These are phyloP conservation scores for Uloborus plumipes DNA, from an alignment of 2,888 invertebrate species.

Conservation along the genomic window DNA sequence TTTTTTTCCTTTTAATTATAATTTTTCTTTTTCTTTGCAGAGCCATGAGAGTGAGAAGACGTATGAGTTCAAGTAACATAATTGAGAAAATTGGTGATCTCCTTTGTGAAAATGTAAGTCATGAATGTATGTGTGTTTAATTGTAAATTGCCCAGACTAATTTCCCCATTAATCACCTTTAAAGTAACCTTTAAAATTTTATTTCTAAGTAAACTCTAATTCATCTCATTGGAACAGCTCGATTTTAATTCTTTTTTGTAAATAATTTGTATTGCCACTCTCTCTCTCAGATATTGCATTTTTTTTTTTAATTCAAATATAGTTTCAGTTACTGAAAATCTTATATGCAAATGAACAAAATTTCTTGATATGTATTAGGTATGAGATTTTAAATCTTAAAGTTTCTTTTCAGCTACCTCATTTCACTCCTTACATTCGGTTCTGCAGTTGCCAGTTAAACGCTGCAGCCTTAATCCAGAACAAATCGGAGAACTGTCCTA, in stretches of 20 bases:
- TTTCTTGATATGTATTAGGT: neutral
- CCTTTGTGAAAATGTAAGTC: constrained; percentile 80
- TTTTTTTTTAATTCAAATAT: too few species aligned
- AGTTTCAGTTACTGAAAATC: too few species aligned
- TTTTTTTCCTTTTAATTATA: too few species aligned
- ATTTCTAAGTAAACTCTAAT: too few species aligned
- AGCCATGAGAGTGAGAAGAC: constrained; percentile 76
- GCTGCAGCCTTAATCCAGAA: constrained; percentile 80
- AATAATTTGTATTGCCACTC: too few species aligned
- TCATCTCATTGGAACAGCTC: too few species aligned
- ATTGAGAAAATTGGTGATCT: constrained; percentile 80
- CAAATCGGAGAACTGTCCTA: constrained; percentile 76
- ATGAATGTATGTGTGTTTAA: too few species aligned
- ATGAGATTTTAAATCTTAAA: neutral
- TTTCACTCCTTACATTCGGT: constrained; percentile 76
- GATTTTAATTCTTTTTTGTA: too few species aligned
- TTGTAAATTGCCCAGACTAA: too few species aligned
- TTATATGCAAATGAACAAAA: neutral
- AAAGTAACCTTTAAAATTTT: too few species aligned
- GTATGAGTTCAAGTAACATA: constrained; percentile 75
- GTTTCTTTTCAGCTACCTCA: constrained; percentile 56
- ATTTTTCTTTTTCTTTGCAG: constrained; percentile 68
- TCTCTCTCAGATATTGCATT: too few species aligned
- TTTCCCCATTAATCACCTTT: too few species aligned
- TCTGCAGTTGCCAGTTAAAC: constrained; percentile 81